phyloP scores from a whole-genome alignment of 1,140 invertebrate species.

The fruit fly (Drosophila melanogaster) region DNA sequence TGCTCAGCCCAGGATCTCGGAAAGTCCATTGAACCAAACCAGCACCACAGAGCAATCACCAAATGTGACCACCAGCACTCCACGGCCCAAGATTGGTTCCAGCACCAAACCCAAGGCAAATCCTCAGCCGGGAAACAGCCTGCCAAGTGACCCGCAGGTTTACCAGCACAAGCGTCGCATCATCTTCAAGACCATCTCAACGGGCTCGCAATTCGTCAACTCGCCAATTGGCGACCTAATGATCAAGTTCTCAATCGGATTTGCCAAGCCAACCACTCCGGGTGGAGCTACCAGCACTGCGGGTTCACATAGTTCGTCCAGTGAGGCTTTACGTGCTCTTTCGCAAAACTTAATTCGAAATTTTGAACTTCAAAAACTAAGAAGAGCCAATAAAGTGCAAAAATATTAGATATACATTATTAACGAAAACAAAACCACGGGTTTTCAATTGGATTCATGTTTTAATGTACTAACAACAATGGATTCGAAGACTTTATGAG shows the following conservation, averaged over 20 bases:
- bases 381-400: constrained; percentile 46
- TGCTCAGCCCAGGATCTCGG: constrained; percentile 5
- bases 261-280: constrained; percentile 53
- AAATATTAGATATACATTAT: constrained; percentile 21
- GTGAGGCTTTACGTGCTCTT: constrained; percentile 48
- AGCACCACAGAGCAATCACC: constrained; percentile 28
- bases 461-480: neutral
- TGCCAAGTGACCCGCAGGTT: constrained; percentile 53
- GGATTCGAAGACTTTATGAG: too few species aligned
- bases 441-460: neutral
- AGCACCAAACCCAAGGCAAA: neutral
- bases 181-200: constrained; percentile 76
- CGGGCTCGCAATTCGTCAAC: constrained; percentile 71
- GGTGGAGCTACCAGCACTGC: neutral
- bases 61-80: neutral
- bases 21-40: constrained; percentile 25
- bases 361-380: constrained; percentile 58
- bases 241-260: constrained; percentile 79
- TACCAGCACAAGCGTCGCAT: constrained; percentile 75
- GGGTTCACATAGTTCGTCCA: constrained; percentile 19
- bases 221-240: constrained; percentile 76
- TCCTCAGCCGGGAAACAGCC: constrained; percentile 8
- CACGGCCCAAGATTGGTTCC: constrained; percentile 12
- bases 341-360: constrained; percentile 60
- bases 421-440: neutral